Conservation (phyloP, 2,113 vertebrate species). For the Brachypteracias leptosomus region DNA sequence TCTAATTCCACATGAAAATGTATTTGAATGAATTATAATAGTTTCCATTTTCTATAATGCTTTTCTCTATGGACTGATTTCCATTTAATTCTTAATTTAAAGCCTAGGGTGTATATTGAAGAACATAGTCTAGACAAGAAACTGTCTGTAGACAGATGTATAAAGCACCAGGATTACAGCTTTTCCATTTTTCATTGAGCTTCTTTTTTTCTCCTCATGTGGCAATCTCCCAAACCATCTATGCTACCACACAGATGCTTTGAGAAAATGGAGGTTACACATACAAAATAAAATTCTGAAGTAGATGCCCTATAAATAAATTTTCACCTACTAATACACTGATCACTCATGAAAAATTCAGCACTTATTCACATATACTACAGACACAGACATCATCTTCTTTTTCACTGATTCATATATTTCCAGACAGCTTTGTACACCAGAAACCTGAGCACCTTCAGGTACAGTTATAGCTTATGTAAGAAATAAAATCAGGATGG, state of each 20-base stretch:
- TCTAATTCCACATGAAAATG: neutral
- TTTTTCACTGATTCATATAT: neutral
- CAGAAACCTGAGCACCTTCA: neutral
- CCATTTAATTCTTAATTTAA: conserved; percentile 1
- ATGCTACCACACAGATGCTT: neutral
- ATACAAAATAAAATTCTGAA: neutral
- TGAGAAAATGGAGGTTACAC: neutral
- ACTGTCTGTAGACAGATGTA: neutral
- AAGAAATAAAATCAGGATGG: neutral
- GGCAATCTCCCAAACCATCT: neutral
- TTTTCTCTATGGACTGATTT: neutral
- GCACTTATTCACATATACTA: neutral
- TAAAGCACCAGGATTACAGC: neutral
- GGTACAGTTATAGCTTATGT: neutral
- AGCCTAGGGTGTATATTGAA: neutral
- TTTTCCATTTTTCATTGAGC: neutral
- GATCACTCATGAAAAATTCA: neutral
- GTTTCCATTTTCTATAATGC: neutral
- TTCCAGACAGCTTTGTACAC: neutral
- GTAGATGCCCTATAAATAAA: neutral
- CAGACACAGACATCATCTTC: accelerated
- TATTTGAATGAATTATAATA: neutral
- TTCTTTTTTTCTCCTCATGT: neutral
- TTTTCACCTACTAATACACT: neutral
- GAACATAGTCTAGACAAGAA: neutral